Evolutionary conservation across 2,113 vertebrate genomes (phyloP).

Genomic region (Brachyhypopomus occidentalis): DNA sequence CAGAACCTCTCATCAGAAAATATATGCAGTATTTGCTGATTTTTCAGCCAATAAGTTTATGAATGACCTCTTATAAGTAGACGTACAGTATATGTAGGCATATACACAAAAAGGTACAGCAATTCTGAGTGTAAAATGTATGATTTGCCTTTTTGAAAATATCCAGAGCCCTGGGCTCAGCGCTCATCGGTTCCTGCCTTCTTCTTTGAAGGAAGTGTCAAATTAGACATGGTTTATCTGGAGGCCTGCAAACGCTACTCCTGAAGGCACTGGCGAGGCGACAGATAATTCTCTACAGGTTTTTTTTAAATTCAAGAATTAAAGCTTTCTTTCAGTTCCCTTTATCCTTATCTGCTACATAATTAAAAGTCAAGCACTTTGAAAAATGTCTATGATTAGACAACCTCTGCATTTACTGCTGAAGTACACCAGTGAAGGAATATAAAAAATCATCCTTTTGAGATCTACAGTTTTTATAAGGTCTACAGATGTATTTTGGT

Average conservation of each 20-base stretch:
- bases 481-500: not conserved
- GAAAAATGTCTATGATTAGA: too few relatives aligned
- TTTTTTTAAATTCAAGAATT: conserved; percentile 8
- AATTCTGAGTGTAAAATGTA: not conserved
- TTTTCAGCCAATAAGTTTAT: too few relatives aligned
- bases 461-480: not conserved
- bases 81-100: not conserved
- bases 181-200: conserved; percentile 32
- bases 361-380: conserved; percentile 11
- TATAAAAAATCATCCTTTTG: not conserved
- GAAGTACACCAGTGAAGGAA: too few relatives aligned
- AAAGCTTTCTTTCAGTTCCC: not conserved
- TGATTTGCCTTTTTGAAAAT: not conserved
- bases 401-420: too few relatives aligned
- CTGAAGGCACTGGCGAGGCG: not conserved
- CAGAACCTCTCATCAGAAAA: not conserved
- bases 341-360: not conserved
- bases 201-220: conserved; percentile 18
- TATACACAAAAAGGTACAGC: not conserved
- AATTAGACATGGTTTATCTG: conserved; percentile 1
- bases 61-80: too few relatives aligned
- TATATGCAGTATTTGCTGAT: too few relatives aligned
- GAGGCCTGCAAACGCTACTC: not conserved
- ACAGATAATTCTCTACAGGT: not conserved
- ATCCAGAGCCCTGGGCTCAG: not conserved